These are phyloP conservation scores for Saxicola maurus DNA, from an alignment of 2,797 vertebrate species.

Conservation along the genomic window DNA sequence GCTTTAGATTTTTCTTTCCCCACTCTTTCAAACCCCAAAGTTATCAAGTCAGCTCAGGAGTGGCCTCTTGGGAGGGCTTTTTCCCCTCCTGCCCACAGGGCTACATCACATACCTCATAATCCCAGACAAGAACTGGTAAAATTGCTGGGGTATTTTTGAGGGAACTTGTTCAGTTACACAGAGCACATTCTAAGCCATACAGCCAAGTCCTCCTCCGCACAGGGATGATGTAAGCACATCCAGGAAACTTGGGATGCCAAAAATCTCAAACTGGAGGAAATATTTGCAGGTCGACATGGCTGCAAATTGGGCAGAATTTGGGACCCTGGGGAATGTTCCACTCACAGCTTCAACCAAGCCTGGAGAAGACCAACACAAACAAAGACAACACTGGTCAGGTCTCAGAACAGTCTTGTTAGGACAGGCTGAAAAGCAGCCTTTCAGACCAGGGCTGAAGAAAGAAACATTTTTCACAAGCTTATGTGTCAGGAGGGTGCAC, in stretches of 20 bases:
- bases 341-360: neutral
- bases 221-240: slow-evolving; percentile 60
- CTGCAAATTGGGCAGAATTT: slow-evolving; percentile 43
- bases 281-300: slow-evolving; percentile 35
- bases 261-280: slow-evolving; percentile 51
- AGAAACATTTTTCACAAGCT: neutral
- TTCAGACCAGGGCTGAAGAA: neutral
- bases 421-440: neutral
- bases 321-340: slow-evolving; percentile 4
- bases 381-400: neutral
- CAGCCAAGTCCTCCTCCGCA: slow-evolving; percentile 49
- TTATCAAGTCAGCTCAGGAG: slow-evolving; percentile 44
- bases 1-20: neutral
- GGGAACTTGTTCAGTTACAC: slow-evolving; percentile 28
- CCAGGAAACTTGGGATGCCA: slow-evolving; percentile 58
- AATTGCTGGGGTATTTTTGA: slow-evolving; percentile 44
- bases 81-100: slow-evolving; percentile 28
- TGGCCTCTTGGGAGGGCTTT: slow-evolving; percentile 30
- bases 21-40: neutral
- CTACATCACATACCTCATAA: neutral
- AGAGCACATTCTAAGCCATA: slow-evolving; percentile 25
- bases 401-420: neutral
- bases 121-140: slow-evolving; percentile 23
- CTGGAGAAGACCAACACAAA: slow-evolving; percentile 21
- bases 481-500: neutral